Evolutionary conservation across 2,888 invertebrate species (phyloP), one percentile per base, ranked within the genome.

Genomic region (Trachelus iudaicus): DNA sequence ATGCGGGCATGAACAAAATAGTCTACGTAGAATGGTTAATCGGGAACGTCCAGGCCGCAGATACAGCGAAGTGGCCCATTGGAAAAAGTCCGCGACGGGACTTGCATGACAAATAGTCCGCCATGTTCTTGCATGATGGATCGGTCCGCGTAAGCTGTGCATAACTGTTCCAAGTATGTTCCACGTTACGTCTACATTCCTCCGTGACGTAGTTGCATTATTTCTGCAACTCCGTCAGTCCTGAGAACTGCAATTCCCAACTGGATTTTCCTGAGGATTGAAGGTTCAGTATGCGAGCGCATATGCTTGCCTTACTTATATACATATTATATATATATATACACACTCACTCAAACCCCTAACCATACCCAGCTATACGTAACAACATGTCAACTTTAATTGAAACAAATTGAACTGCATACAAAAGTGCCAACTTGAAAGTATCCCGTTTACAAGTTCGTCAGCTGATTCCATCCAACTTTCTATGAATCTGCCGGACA

Each of bases 21-120:
- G 40, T 56, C 40, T 1, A 23, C 40, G 23, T 56, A 23, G 40
- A 56, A 23, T 56, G 15, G 40, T 56, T 56, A 56, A 56, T 56
- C 40, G 40, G 23, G 23, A 56, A 56, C 40, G 23, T 56, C 40
- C 40, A 56, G 40, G 40, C 40, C 23, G 40, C 40, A 56, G 40
- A 56, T 56, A 56, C 23, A 56, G 40, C 23, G 23, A 56, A 56
- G 40, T 56, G 23, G 40, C 40, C 40, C 40, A 56, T 80, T 79
- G 78, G 77, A 79, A 80, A 78, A 80, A 82, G 78, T 79, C 79
- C 78, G 73, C 76, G 73, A 73, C 76, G 76, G 76, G 81, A 76
- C 69, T 68, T 73, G 81, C 79, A 80, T 82, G 78, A 79, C 78
- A 82, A 82, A 80, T 79, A 82, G 78, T 56, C 40, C 15, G 23